These are phyloP conservation scores for Dendrolimus pini DNA, from an alignment of 2,888 invertebrate genomes.

Conservation along the genomic window DNA sequence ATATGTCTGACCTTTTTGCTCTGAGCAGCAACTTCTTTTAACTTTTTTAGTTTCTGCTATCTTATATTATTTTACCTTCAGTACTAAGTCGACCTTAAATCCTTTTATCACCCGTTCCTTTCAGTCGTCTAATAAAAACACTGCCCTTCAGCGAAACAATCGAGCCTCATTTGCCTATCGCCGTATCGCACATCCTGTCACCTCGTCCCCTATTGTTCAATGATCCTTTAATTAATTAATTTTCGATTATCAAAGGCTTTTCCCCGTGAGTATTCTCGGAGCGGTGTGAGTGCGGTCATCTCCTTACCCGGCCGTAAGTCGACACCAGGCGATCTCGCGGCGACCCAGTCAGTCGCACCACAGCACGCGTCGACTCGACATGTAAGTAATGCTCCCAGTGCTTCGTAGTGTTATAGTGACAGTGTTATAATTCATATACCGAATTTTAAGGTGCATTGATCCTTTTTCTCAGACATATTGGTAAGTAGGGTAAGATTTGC, in stretches of 20 bases:
- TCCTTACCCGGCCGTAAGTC: conserved; percentile 74
- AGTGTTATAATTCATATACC: conserved; percentile 39
- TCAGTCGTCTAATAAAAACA: too few species aligned
- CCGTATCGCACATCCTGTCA: not conserved
- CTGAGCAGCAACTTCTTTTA: too few species aligned
- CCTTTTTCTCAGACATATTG: conserved; percentile 26
- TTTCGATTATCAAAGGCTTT: conserved; percentile 20
- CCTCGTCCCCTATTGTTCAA: not conserved
- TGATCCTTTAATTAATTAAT: conserved; percentile 2
- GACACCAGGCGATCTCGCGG: conserved; percentile 58
- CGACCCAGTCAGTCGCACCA: conserved; percentile 68
- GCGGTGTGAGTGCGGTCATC: conserved; percentile 57
- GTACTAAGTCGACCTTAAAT: too few species aligned
- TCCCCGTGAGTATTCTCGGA: conserved; percentile 47
- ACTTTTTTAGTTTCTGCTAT: too few species aligned
- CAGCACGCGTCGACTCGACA: conserved; percentile 76
- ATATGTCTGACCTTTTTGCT: too few species aligned
- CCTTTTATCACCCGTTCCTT: too few species aligned
- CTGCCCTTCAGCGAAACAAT: not conserved
- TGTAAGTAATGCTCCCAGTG: conserved; percentile 67
- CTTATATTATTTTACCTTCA: too few species aligned
- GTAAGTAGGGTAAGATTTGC: conserved; percentile 45
- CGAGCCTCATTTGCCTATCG: not conserved
- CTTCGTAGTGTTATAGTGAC: conserved; percentile 51
- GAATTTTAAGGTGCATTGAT: conserved; percentile 45